Conservation (phyloP, 2,113 vertebrate genomes). For the Forbesichthys agassizii region DNA sequence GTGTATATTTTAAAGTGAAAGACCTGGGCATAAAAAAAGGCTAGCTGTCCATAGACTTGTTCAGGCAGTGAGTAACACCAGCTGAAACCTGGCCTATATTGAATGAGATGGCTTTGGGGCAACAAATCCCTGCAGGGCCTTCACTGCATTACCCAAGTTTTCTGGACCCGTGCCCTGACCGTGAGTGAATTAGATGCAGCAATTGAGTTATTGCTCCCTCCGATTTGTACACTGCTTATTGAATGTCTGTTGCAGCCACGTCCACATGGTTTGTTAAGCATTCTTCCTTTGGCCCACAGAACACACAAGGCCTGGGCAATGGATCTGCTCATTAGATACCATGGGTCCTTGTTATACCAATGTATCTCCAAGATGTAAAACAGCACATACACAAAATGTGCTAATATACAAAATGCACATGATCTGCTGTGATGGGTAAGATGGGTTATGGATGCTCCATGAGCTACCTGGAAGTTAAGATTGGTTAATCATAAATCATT, state of each 20-base stretch:
- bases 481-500: background rate
- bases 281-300: conserved; percentile 50
- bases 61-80: conserved; percentile 70
- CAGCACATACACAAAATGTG: conserved; percentile 8
- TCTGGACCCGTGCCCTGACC: conserved; percentile 72
- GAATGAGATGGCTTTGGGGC: conserved; percentile 76
- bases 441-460: background rate
- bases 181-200: conserved; percentile 78
- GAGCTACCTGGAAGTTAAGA: background rate
- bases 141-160: conserved; percentile 77
- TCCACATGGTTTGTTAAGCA: conserved; percentile 53
- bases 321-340: conserved; percentile 29
- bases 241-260: conserved; percentile 70
- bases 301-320: conserved; percentile 19
- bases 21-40: conserved; percentile 60
- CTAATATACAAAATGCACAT: background rate
- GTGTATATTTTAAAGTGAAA: conserved; percentile 58
- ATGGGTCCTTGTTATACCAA: conserved; percentile 17
- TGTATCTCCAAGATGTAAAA: conserved; percentile 22
- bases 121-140: conserved; percentile 75
- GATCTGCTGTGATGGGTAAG: background rate
- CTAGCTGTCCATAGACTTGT: conserved; percentile 70
- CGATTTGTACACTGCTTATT: conserved; percentile 76
- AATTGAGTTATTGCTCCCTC: conserved; percentile 80
- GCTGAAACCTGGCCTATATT: conserved; percentile 71